phyloP scores from a whole-genome alignment of 2,113 vertebrate genomes.

The Alethe castanea region DNA sequence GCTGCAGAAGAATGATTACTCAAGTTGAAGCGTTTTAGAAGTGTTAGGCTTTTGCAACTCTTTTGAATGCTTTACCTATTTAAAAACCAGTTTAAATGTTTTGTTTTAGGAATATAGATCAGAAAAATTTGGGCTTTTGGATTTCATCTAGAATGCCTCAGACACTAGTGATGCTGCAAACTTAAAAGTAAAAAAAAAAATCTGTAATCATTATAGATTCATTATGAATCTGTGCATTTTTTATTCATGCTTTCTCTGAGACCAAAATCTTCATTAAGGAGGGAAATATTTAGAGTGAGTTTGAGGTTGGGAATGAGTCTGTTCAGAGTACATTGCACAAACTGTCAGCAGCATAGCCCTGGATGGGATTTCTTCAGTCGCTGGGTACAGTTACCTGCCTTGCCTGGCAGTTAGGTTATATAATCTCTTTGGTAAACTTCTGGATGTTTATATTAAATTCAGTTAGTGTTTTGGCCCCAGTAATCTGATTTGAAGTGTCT shows the following conservation, averaged over 20 bases:
- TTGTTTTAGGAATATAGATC: not conserved
- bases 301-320: not conserved
- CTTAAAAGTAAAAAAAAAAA: not conserved
- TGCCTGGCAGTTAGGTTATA: not conserved
- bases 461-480: not conserved
- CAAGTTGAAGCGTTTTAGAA: not conserved
- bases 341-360: not conserved
- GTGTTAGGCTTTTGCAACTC: not conserved
- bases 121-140: not conserved
- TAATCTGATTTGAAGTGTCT: constrained; percentile 37
- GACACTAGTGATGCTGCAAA: not conserved
- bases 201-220: not conserved
- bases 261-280: not conserved
- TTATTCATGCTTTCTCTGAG: not conserved
- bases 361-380: not conserved
- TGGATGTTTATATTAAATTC: not conserved
- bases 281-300: not conserved
- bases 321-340: not conserved
- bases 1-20: not conserved
- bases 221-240: not conserved
- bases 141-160: not conserved
- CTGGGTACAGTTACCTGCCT: not conserved
- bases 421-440: not conserved
- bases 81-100: not conserved
- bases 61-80: not conserved